A percentile compares a stretch with the other conserved stretches of the same genome.
Conservation (phyloP, 30 jellyfish, hydroid and myxozoan species). For the Aurelia coerulea region DNA sequence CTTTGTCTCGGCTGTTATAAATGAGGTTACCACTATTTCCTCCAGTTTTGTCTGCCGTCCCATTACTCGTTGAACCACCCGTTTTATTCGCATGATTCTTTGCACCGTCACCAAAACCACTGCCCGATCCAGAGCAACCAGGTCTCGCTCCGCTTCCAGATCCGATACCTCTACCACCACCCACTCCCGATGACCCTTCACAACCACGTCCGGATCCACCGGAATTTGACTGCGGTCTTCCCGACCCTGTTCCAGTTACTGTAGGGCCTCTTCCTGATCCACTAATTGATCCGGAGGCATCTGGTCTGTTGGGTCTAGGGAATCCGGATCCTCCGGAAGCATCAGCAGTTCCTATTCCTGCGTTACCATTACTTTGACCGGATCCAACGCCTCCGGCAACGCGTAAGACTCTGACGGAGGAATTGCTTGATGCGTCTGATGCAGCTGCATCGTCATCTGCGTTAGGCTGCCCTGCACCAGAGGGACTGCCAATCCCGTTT, state of each 20-base stretch:
- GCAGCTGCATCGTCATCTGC: no score
- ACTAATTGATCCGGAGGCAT: background rate
- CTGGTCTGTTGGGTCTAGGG: background rate
- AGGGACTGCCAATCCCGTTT: no score
- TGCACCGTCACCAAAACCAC: conserved; percentile 73
- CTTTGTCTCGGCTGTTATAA: background rate
- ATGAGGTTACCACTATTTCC: conserved; percentile 28
- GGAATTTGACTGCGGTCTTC: conserved; percentile 14
- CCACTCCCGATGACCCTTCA: conserved; percentile 28
- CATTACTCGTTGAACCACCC: background rate
- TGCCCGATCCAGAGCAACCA: conserved; percentile 62
- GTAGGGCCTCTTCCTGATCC: conserved; percentile 42
- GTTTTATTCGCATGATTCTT: conserved; percentile 28
- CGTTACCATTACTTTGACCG: conserved; percentile 7
- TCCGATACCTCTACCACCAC: conserved; percentile 37
- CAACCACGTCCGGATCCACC: conserved; percentile 60
- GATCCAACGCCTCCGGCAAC: background rate
- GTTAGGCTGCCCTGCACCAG: no score
- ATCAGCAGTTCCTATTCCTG: background rate
- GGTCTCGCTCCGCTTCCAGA: conserved; percentile 31
- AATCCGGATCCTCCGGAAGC: conserved; percentile 20
- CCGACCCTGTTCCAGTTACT: conserved; percentile 47
- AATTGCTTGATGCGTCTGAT: no score
- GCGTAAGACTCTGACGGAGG: no score
- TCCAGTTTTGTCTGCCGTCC: conserved; percentile 15